Evolutionary conservation across 2,888 invertebrate species (phyloP), one percentile per base, ranked within the genome.

Genomic region (Limenitis camilla): DNA sequence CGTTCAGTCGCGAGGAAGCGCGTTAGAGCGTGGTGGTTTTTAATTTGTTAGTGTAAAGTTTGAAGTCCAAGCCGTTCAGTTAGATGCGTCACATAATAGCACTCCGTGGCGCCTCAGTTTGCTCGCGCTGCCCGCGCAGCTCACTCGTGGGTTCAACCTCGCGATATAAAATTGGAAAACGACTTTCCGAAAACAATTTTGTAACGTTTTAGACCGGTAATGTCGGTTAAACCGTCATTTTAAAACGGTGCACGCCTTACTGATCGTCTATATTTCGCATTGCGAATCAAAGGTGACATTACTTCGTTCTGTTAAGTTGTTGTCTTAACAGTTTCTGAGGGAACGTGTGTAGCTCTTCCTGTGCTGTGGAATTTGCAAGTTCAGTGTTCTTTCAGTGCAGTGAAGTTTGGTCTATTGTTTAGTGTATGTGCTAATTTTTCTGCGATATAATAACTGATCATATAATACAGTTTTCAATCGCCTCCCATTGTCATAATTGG

Each of bases 51-150:
- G 82, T 74, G 75, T 86, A 80, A 81, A 81, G 82, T 83, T 81
- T 81, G 81, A 80, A 81, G 82, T 80, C 81, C 81, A 79, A 67
- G 69, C 65, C 66, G 67, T 61, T 70, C 67, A 74, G 70, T 72
- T 72, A 73, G 75, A 72, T 72, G 78, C 76, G 76, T 67, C 77
- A 80, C 72, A 72, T 72, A 74, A 74, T 74, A 71, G 74, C 74
- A 76, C 74, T 69, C 70, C 67, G 63, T 66, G 70, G 72, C 72
- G 64, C 72, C 68, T 77, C 81, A 85, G 86, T 87, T 78, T 79
- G 86, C 80, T 79, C 66, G 81, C 84, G 85, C 81, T 74, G 72
- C 71, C 76, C 78, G 86, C 83, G 84, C 81, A 74, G 85, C 81
- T 76, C 78, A 76, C 84, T 78, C 83, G 86, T 78, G 76, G 72